phyloP scores from a whole-genome alignment of 2,797 vertebrate genomes.

The Aulostomus chinensis region DNA sequence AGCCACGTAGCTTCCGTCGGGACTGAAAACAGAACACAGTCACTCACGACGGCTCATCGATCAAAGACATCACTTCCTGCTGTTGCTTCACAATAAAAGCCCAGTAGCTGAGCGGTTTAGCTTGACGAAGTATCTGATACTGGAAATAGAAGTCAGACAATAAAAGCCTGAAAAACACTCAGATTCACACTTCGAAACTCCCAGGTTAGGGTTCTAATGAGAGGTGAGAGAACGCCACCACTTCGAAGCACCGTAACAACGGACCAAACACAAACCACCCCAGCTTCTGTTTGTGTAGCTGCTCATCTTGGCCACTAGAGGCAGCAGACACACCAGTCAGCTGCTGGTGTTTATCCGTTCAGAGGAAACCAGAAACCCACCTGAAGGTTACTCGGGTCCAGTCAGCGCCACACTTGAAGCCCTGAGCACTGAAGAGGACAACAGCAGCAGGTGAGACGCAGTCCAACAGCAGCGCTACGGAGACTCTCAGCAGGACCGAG shows the following conservation, averaged over 20 bases:
- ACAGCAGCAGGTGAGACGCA: conserved; percentile 22
- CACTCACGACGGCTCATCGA: not conserved
- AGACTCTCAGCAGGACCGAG: not conserved
- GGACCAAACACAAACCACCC: too few species aligned
- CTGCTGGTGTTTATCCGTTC: not conserved
- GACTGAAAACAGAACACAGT: conserved; percentile 70
- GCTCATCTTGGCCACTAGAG: too few species aligned
- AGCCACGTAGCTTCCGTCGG: conserved; percentile 89
- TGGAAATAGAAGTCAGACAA: not conserved
- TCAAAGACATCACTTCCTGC: not conserved
- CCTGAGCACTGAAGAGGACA: conserved; percentile 82
- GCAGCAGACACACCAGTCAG: not conserved
- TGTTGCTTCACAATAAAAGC: not conserved
- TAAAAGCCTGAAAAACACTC: too few species aligned
- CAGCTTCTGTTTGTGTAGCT: too few species aligned
- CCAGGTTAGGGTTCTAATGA: too few species aligned
- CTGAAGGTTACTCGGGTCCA: conserved; percentile 97
- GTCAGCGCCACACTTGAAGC: conserved; percentile 97
- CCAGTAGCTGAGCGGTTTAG: too few species aligned
- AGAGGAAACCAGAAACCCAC: conserved; percentile 65
- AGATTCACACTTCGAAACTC: too few species aligned
- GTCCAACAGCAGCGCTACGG: not conserved
- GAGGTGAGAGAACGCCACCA: too few species aligned
- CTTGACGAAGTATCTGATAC: too few species aligned
- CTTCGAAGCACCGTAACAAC: too few species aligned